Evolutionary conservation across 2,888 invertebrate genomes (phyloP).

Genomic region (Brachypalpus laphriformis): DNA sequence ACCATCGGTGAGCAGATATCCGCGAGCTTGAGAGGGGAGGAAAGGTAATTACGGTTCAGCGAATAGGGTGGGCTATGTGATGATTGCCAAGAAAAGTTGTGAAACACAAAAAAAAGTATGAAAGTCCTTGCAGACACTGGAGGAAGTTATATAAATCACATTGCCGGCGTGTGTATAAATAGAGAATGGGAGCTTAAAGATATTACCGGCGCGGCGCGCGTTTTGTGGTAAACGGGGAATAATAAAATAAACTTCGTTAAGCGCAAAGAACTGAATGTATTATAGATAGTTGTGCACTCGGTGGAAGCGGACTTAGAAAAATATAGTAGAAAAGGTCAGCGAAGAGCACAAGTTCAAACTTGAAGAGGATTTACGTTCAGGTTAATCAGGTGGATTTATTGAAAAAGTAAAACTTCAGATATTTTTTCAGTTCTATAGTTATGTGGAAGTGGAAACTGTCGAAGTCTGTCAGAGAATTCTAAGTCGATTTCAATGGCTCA

Average conservation of each 20-base stretch:
- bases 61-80: slow-evolving; percentile 30
- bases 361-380: background rate
- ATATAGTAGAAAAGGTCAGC: background rate
- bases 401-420: background rate
- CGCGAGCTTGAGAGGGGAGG: background rate
- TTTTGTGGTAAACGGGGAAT: background rate
- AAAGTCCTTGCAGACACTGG: background rate
- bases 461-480: no score
- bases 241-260: background rate
- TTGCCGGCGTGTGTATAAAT: slow-evolving; percentile 3
- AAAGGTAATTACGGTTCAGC: slow-evolving; percentile 42
- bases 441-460: no score
- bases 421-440: no score
- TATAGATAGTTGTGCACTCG: background rate
- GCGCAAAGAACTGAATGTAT: background rate
- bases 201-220: slow-evolving; percentile 14
- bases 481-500: no score
- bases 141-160: slow-evolving; percentile 36
- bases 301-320: no score
- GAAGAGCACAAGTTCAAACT: background rate
- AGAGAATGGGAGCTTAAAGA: slow-evolving; percentile 9
- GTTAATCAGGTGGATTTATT: background rate
- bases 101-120: background rate
- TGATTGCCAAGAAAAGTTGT: slow-evolving; percentile 46
- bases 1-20: slow-evolving; percentile 31